These are phyloP conservation scores for Malaclemys terrapin DNA, from an alignment of 2,113 vertebrate species.

Conservation along the genomic window DNA sequence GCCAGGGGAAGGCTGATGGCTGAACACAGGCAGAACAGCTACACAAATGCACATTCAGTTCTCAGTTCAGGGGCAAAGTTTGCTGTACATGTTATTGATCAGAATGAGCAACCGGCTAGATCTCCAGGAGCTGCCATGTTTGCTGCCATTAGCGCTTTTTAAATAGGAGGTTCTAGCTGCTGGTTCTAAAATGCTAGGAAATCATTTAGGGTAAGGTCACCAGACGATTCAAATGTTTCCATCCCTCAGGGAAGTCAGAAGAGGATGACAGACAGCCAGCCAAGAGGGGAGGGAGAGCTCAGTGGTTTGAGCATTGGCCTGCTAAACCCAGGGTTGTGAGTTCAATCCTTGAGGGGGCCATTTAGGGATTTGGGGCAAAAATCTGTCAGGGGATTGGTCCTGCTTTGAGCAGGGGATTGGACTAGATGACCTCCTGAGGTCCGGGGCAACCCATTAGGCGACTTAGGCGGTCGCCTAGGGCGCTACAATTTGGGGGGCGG, in stretches of 20 bases:
- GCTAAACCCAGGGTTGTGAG: too few species aligned
- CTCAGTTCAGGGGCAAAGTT: fast-evolving
- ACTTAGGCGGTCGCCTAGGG: too few species aligned
- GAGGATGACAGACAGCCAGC: background rate
- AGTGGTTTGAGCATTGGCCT: too few species aligned
- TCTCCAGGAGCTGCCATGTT: background rate
- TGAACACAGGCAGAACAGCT: background rate
- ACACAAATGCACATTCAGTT: fast-evolving
- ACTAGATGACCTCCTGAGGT: too few species aligned
- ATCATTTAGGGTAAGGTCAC: fast-evolving
- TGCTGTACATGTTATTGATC: background rate
- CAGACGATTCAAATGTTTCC: background rate
- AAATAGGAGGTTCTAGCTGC: background rate
- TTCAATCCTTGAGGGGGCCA: too few species aligned
- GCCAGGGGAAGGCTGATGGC: fast-evolving
- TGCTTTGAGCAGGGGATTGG: too few species aligned
- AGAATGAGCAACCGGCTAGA: background rate
- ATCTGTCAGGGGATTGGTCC: too few species aligned
- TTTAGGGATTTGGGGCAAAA: too few species aligned
- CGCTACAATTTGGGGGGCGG: too few species aligned
- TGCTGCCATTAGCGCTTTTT: background rate
- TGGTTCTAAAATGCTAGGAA: too few species aligned
- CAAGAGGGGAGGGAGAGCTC: background rate
- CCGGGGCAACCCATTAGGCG: too few species aligned
- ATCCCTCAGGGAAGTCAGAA: background rate